Base-by-base conservation (phyloP, 92 coral and sea anemone species). In the Porites lobata region DNA sequence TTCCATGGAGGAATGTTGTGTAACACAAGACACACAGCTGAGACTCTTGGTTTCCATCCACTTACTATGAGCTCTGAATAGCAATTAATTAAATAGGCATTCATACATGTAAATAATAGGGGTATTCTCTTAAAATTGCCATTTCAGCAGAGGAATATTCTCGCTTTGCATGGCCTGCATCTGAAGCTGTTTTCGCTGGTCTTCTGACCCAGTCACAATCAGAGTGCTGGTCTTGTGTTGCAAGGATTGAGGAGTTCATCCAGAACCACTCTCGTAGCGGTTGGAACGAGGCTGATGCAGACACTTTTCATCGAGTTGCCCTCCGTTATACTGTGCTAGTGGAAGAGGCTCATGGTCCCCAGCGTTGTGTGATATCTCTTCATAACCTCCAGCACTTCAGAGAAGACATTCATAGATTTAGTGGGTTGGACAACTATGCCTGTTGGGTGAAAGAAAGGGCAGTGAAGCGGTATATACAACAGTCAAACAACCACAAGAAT, bases 111-210 rank as follows among this genome's bases (percentile, higher is more conserved):
- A 21, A 21, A 18, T 18, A 4, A 18, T 14, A 14, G 24, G 20
- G 4, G 4, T 0, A 65, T 65, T 24, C 43, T 57, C n/a, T 56
- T 29, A 3, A 15, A 76, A 76, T 76, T 76, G 79, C 12, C 67
- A 1, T 57, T 76, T 76, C 64, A 63, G 95, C 95, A 1, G 93
- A 92, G 78, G 95, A 92, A 47, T 92, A 71, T 83, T 81, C 84
- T 54, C 86, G 69, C 59, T 92, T 92, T 89, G 93, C 89, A 65
- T 89, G 73, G 80, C 95, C 95, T 14, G 87, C 81, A 65, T 92
- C 95, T 67, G 93, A 92, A 64, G 89, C 86, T 20, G 95, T 92
- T 69, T 86, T 92, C 65, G 89, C 76, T 75, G 93, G 95, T 59
- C 75, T 92, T 65, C 73, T 92, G n/a, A 66, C 90, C 83, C 90